Percentiles rank a stretch among this genome's conserved stretches.
phyloP scores from a whole-genome alignment of 2,113 vertebrate genomes.

The Halichoerus grypus region DNA sequence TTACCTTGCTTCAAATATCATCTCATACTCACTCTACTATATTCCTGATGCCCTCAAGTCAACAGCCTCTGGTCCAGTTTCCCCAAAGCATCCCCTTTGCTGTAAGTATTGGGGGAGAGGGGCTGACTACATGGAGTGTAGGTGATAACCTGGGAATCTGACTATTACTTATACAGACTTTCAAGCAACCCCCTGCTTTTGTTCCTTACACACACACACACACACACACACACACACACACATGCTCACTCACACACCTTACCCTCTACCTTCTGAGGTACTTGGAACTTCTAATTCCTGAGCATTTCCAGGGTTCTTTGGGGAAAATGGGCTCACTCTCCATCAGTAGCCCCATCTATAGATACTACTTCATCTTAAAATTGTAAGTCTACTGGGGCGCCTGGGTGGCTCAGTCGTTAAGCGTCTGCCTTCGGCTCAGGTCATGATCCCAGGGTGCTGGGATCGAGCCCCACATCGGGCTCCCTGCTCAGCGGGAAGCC shows the following conservation, averaged over 20 bases:
- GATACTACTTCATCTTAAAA: not conserved
- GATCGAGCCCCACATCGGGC: too few relatives aligned
- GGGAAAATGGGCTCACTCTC: not conserved
- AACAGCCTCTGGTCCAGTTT: not conserved
- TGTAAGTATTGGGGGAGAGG: not conserved
- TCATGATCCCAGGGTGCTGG: too few relatives aligned
- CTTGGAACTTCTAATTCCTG: not conserved
- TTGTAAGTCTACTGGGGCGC: not conserved
- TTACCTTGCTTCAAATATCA: not conserved
- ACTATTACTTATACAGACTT: not conserved
- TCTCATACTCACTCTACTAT: not conserved
- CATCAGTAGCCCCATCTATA: not conserved
- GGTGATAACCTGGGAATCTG: not conserved
- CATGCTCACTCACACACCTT: not conserved
- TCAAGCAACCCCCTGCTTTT: not conserved
- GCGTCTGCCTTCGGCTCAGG: too few relatives aligned
- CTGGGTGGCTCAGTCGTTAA: too few relatives aligned
- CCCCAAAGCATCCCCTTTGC: not conserved
- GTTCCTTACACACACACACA: not conserved
- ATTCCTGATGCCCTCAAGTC: not conserved
- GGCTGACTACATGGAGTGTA: not conserved
- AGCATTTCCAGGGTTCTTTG: not conserved
- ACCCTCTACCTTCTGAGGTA: not conserved
- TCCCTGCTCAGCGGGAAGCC: too few relatives aligned
- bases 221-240: not conserved